A percentile compares a stretch with the other conserved stretches of the same genome.
These are phyloP conservation scores for Pygoscelis adeliae DNA, from an alignment of 2,113 vertebrate species.

Conservation along the genomic window DNA sequence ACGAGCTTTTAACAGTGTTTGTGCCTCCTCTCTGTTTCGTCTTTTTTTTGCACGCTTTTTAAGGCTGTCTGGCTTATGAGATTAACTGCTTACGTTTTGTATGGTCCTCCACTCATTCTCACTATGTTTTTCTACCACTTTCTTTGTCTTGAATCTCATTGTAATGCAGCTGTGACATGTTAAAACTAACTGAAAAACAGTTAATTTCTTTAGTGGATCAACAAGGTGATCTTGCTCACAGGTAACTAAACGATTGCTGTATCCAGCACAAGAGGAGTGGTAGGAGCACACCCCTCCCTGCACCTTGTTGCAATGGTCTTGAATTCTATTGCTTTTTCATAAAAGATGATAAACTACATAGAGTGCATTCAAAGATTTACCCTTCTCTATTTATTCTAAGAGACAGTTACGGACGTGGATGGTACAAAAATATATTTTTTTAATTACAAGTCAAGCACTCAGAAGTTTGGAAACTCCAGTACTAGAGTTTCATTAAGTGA, in stretches of 20 bases:
- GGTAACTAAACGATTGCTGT: neutral
- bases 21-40: neutral
- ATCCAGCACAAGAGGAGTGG: neutral
- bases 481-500: neutral
- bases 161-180: neutral
- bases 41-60: neutral
- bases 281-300: neutral
- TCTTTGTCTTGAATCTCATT: neutral
- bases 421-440: neutral
- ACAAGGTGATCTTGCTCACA: neutral
- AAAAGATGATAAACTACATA: neutral
- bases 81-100: neutral
- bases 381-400: neutral
- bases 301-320: neutral
- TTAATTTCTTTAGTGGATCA: neutral
- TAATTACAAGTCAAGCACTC: neutral
- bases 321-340: neutral
- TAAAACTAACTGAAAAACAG: neutral
- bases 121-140: fast-evolving
- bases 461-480: neutral
- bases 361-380: neutral
- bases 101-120: neutral
- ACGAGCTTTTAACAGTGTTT: neutral
- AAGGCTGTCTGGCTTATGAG: neutral
- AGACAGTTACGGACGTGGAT: fast-evolving